phyloP scores from a whole-genome alignment of 2,797 vertebrate species.

The Coendou prehensilis region DNA sequence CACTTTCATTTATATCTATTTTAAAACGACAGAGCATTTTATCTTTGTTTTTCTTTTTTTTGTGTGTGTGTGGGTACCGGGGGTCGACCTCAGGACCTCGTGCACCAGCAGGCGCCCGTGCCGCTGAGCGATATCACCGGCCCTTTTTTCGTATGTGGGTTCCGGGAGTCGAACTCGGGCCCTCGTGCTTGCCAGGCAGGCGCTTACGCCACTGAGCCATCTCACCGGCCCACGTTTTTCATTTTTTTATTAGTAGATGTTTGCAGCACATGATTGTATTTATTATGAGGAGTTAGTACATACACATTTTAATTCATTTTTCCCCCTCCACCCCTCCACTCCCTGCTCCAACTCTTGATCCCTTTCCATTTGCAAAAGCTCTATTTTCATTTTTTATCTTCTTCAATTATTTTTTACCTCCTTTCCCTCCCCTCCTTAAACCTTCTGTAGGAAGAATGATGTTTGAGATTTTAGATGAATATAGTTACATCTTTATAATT shows the following conservation, averaged over 20 bases:
- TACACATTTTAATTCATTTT: not conserved
- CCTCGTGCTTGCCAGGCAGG: too few relatives aligned
- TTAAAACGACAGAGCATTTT: not conserved
- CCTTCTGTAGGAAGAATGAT: not conserved
- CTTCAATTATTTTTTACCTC: not conserved
- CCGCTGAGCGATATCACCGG: too few relatives aligned
- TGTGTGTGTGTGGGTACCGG: too few relatives aligned
- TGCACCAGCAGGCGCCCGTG: too few relatives aligned
- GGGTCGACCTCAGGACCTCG: too few relatives aligned
- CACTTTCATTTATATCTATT: not conserved
- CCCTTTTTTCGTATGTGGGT: too few relatives aligned
- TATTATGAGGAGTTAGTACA: not conserved
- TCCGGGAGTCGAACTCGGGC: too few relatives aligned
- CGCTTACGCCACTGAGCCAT: too few relatives aligned
- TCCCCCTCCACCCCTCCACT: not conserved
- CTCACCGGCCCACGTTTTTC: too few relatives aligned
- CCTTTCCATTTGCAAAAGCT: not conserved
- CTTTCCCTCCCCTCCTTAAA: not conserved
- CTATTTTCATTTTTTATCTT: not conserved
- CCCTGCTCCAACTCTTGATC: not conserved
- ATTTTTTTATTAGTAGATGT: not conserved
- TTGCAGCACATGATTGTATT: not conserved
- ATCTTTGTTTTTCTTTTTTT: not conserved
- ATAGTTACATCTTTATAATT: not conserved
- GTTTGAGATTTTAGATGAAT: not conserved